Conservation (phyloP, 2,797 vertebrate species). For the Cyclopterus lumpus region DNA sequence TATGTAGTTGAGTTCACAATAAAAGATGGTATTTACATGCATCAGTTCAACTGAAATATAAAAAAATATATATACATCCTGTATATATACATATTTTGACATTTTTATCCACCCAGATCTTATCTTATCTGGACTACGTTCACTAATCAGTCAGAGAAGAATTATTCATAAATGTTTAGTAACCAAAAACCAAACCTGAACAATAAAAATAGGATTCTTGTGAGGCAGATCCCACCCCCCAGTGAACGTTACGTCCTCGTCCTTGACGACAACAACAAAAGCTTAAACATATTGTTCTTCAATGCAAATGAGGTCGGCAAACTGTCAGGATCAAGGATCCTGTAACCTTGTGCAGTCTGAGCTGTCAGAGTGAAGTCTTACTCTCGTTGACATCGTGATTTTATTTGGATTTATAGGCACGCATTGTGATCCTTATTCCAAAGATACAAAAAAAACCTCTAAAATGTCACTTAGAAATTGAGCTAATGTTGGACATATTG, state of each 20-base stretch:
- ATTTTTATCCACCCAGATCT: not conserved
- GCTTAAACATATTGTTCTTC: not conserved
- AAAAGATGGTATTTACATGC: not conserved
- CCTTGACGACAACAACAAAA: not conserved
- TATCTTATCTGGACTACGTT: not conserved
- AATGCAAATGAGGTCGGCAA: not conserved
- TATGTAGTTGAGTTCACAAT: not conserved
- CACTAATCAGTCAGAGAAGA: not conserved
- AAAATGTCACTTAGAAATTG: slow-evolving; percentile 28
- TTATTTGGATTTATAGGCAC: slow-evolving; percentile 44
- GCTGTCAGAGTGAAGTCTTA: slow-evolving; percentile 27
- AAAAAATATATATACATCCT: not conserved
- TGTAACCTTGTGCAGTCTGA: slow-evolving; percentile 39
- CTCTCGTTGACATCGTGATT: slow-evolving; percentile 42
- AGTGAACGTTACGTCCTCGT: not conserved
- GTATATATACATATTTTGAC: not conserved
- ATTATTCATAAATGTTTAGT: not conserved
- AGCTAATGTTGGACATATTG: slow-evolving; percentile 26
- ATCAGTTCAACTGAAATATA: not conserved
- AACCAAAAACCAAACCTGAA: not conserved
- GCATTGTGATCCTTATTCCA: slow-evolving; percentile 13
- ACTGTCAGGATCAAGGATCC: slow-evolving; percentile 23
- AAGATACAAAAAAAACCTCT: slow-evolving; percentile 20
- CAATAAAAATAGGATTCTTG: not conserved
- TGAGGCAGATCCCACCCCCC: not conserved